A percentile compares a stretch with the other conserved stretches of the same genome.
phyloP scores from a whole-genome alignment of 2,113 vertebrate genomes.

The Rhegmatorhina hoffmannsi region DNA sequence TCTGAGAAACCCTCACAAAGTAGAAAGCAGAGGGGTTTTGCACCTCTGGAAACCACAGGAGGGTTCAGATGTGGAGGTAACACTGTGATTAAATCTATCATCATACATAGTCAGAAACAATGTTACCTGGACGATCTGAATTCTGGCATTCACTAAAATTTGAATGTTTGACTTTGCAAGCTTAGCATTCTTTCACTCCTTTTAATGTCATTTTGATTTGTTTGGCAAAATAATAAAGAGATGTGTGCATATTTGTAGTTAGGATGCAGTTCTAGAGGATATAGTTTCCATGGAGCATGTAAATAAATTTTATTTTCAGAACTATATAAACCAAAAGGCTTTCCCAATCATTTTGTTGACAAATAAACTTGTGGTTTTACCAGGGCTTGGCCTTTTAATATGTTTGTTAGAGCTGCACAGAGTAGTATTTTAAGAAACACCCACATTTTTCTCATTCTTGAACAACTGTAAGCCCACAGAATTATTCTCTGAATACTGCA shows the following conservation, averaged over 20 bases:
- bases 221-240: constrained; percentile 5
- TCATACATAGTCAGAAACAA: not conserved
- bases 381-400: not conserved
- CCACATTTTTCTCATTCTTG: not conserved
- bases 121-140: not conserved
- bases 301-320: constrained; percentile 42
- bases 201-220: not conserved
- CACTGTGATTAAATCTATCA: not conserved
- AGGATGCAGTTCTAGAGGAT: not conserved
- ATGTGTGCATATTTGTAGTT: not conserved
- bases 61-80: not conserved
- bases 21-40: not conserved
- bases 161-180: constrained; percentile 10
- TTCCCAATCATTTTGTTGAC: constrained; percentile 38
- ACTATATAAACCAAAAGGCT: not conserved
- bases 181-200: constrained; percentile 8
- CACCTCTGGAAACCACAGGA: not conserved
- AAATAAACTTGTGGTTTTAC: constrained; percentile 4
- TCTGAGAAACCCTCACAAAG: not conserved
- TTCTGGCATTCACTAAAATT: not conserved
- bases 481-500: not conserved
- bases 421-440: not conserved
- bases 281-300: constrained; percentile 12
- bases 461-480: not conserved
- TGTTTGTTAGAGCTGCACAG: not conserved